Base-by-base conservation (phyloP, 2,797 vertebrate species). In the Yasuhikotakia modesta region DNA sequence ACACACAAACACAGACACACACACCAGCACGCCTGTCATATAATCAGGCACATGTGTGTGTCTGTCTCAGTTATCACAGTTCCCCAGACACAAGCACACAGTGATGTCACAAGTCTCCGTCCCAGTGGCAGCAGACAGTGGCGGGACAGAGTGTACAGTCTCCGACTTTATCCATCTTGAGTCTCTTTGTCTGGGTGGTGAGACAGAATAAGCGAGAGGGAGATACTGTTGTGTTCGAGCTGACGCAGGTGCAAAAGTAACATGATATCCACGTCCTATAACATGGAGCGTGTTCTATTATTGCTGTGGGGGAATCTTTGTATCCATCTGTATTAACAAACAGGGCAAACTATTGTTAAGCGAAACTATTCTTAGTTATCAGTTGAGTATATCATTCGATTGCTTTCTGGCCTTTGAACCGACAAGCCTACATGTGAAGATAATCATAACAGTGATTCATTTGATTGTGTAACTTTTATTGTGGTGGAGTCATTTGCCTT, bases 161-260 rank as follows among this genome's bases (percentile, higher is more conserved):
- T 5, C 43, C 32, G 74, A 69, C 65, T 60, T 76, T 76, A 64
- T 67, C 52, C 52, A 5, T 76, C 64, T 76, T 76, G 11, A 48
- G 12, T 35, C 4, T 64, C 64, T 76, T 19, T 63, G 67, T 61
- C 76, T 70, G 21, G 53, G 67, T 39, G 46, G 67, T 1, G 68
- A 76, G 24, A 82, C 71, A 73, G 52, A 73, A 3, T 24, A 14
- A n/a, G 50, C 3, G 45, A 58, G 12, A 63, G 43, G 46, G 22
- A 50, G 53, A 35, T n/a, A 14, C 39, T 5, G 70, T 60, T 61
- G 55, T 24, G 8, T 24, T 48, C 19, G 24, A 52, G 61, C 46
- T 66, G 19, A 74, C 60, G 27, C 82, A 83, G 79, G 79, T 78
- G 61, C 71, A 67, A 63, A n/a, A 48, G 82, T 39, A 81, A 83